phyloP scores from a whole-genome alignment of 35 echinoderm and acorn worm species.

The Ophioderma brevispina region DNA sequence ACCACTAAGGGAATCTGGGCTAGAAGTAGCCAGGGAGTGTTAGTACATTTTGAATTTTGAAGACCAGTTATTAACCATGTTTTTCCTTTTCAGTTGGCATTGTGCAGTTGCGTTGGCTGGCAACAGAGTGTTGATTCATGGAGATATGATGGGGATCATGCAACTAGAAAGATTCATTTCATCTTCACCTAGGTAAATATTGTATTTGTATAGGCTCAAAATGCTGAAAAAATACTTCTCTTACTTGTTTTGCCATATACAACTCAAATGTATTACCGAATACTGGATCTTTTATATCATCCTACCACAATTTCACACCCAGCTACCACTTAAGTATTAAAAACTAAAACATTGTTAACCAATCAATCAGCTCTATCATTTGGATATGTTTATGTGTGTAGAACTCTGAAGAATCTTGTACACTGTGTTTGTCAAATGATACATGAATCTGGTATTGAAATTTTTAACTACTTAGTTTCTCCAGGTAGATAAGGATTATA shows the following conservation, averaged over 20 bases:
- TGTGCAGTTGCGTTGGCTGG: conserved; percentile 60
- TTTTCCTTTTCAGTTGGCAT: conserved; percentile 83
- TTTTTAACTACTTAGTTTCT: too few species aligned
- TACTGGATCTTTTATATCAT: not conserved
- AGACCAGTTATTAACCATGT: not conserved
- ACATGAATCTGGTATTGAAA: too few species aligned
- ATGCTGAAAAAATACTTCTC: too few species aligned
- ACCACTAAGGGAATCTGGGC: too few species aligned
- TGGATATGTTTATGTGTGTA: too few species aligned
- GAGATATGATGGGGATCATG: conserved; percentile 84
- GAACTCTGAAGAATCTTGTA: too few species aligned
- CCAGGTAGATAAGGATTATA: too few species aligned
- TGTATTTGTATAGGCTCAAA: too few species aligned
- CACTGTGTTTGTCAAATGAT: too few species aligned
- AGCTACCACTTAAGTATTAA: not conserved
- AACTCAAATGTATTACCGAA: not conserved
- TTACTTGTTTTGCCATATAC: too few species aligned
- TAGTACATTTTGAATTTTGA: not conserved
- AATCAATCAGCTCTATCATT: not conserved
- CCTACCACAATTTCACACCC: not conserved
- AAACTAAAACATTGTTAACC: not conserved
- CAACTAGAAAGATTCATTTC: conserved; percentile 75
- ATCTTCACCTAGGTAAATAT: conserved; percentile 75
- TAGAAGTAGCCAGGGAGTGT: too few species aligned
- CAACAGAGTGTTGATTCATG: conserved; percentile 79